These are phyloP conservation scores for Drosophila eugracilis DNA, from an alignment of 1,140 invertebrate genomes.

Conservation along the genomic window DNA sequence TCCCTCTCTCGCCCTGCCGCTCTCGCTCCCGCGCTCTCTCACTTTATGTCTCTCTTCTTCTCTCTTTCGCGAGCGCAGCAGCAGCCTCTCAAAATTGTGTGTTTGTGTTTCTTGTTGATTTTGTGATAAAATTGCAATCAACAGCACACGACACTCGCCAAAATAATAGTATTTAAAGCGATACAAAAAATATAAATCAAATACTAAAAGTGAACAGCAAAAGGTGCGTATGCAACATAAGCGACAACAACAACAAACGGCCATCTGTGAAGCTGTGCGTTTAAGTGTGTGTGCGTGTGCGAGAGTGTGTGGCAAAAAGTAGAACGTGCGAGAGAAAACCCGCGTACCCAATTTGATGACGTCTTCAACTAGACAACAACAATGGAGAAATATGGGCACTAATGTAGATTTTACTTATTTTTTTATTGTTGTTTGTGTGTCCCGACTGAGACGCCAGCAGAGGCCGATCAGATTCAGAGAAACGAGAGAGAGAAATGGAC, in stretches of 20 bases:
- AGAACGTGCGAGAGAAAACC: slow-evolving; percentile 70
- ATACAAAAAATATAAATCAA: background rate
- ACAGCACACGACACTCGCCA: slow-evolving; percentile 57
- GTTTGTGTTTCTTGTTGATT: slow-evolving; percentile 74
- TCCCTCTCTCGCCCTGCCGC: slow-evolving; percentile 35
- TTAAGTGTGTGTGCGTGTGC: slow-evolving; percentile 22
- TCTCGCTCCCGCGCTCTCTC: slow-evolving; percentile 28
- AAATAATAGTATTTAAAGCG: slow-evolving; percentile 57
- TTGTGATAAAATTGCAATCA: slow-evolving; percentile 82
- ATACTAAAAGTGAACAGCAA: slow-evolving; percentile 36
- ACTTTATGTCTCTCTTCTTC: slow-evolving; percentile 35
- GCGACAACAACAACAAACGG: slow-evolving; percentile 46
- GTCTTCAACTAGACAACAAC: slow-evolving; percentile 69
- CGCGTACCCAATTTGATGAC: slow-evolving; percentile 76
- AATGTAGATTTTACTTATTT: slow-evolving; percentile 35
- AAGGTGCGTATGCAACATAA: slow-evolving; percentile 72
- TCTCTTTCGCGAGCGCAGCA: slow-evolving; percentile 29
- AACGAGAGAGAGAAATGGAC: slow-evolving; percentile 41
- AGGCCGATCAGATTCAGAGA: background rate
- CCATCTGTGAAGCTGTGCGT: slow-evolving; percentile 38
- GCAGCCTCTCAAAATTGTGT: slow-evolving; percentile 45
- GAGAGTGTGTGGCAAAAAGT: slow-evolving; percentile 45
- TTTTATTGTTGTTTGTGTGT: slow-evolving; percentile 9
- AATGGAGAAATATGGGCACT: slow-evolving; percentile 42
- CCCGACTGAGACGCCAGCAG: slow-evolving; percentile 15